Conservation (phyloP, 2,888 invertebrate genomes). For the Apodemia duryi region DNA sequence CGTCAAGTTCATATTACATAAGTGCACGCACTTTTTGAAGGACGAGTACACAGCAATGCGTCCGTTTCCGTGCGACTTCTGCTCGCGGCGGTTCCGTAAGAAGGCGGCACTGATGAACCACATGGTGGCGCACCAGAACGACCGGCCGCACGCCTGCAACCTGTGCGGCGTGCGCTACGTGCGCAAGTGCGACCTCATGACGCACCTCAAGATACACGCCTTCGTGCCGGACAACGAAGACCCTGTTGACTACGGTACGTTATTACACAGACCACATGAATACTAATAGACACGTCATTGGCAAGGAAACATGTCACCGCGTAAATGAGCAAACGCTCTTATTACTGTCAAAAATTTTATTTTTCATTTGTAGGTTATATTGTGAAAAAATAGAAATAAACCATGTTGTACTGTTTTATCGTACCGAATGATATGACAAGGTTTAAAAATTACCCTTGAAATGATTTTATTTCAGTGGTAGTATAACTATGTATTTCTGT, state of each 20-base stretch:
- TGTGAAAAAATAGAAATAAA: no score
- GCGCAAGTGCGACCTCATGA: constrained; percentile 88
- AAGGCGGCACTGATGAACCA: constrained; percentile 92
- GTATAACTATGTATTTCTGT: no score
- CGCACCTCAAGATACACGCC: constrained; percentile 90
- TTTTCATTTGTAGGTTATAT: no score
- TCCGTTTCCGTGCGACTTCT: constrained; percentile 92
- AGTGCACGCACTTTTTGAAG: constrained; percentile 35
- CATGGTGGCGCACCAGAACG: constrained; percentile 92
- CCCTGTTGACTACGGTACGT: constrained; percentile 22
- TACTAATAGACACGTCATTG: no score
- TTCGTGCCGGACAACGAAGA: constrained; percentile 84
- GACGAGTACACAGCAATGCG: constrained; percentile 86
- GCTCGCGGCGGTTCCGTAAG: constrained; percentile 89
- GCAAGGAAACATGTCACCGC: no score
- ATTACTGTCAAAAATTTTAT: no score
- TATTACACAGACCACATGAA: no score
- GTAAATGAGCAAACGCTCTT: no score
- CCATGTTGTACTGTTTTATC: no score
- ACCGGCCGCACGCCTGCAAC: constrained; percentile 90
- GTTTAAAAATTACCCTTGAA: no score
- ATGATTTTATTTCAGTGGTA: no score
- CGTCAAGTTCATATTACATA: background rate
- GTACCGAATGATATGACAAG: no score
- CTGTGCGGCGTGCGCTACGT: constrained; percentile 90